Base-by-base conservation (phyloP, 2,113 vertebrate genomes). In the Nerophis lumbriciformis region DNA sequence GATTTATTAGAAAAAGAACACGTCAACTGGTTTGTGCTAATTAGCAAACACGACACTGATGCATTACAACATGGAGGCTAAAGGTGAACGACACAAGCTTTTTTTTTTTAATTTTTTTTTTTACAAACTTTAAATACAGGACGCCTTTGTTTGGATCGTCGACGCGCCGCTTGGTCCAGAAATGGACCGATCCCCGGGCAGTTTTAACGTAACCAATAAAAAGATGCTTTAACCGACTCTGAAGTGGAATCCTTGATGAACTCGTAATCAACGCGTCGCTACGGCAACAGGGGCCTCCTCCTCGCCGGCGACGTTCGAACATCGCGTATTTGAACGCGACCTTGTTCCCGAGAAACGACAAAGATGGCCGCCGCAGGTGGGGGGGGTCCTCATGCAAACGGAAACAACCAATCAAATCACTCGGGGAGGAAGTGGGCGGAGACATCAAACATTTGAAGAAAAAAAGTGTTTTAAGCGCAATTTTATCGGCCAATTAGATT, bases 1-100 rank as follows among this genome's bases (percentile, higher is more conserved):
- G 67, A 61, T 90, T 90, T 90, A 90, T 90, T 90, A 89, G 82
- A 90, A 90, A 90, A 87, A 63, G 69, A 84, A 85, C 83, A 89
- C 79, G 76, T 84, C 75, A 81, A 81, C 39, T 42, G 66, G 76
- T 81, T 84, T 83, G 77, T 78, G 83, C 89, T 88, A 57, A 88
- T 84, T 71, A 72, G 80, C 79, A 87, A 90, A 90, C 89, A 90
- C 88, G 76, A 89, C 64, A 87, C 55, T 13, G 55, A 57, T 57
- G 39, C 77, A 71, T 86, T 65, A 80, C 73, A 63, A 78, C 61
- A 53, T 65, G 69, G 64, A 70, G 38, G 39, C 55, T 57, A 44
- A 57, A 57, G 38, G 55, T 16, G n/a, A 57, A 57, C 11, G 10
- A 57, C 55, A 19, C 55, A 19, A 44, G 54, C 37, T 42, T 19